A percentile compares a stretch with the other conserved stretches of the same genome.
Evolutionary conservation across 1,140 invertebrate genomes (phyloP).

Genomic region (Drosophila ogumai): DNA sequence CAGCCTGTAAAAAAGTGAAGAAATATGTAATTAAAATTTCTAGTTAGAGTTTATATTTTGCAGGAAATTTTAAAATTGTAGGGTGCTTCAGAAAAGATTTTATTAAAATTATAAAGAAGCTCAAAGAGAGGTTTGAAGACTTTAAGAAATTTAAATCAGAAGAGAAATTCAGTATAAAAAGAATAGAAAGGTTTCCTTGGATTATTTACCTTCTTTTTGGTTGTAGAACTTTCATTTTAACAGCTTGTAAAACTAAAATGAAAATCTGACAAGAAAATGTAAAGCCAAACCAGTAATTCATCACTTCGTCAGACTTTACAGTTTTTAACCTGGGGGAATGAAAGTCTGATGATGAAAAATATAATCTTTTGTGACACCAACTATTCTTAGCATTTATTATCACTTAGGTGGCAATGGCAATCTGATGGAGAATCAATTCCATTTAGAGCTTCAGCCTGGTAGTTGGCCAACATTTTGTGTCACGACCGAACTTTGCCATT

Average conservation of each 20-base stretch:
- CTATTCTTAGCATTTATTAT: slow-evolving; percentile 10
- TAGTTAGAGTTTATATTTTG: slow-evolving; percentile 10
- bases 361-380: slow-evolving; percentile 5
- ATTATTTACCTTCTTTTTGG: neutral
- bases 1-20: slow-evolving; percentile 29
- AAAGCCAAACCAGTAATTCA: neutral
- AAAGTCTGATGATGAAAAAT: neutral
- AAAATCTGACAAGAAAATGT: neutral
- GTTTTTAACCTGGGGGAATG: neutral
- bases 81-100: neutral
- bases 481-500: slow-evolving; percentile 18
- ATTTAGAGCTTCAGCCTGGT: slow-evolving; percentile 17
- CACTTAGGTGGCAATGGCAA: slow-evolving; percentile 14
- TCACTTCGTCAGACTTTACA: neutral
- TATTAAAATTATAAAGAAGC: neutral
- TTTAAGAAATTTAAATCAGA: neutral
- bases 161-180: no score
- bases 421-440: slow-evolving; percentile 20
- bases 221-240: neutral
- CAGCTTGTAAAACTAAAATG: neutral
- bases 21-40: slow-evolving; percentile 54
- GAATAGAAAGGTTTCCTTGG: neutral
- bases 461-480: slow-evolving; percentile 23
- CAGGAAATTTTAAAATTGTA: neutral
- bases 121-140: neutral